phyloP scores from a whole-genome alignment of 2,113 vertebrate genomes.

The Macquaria australasica region DNA sequence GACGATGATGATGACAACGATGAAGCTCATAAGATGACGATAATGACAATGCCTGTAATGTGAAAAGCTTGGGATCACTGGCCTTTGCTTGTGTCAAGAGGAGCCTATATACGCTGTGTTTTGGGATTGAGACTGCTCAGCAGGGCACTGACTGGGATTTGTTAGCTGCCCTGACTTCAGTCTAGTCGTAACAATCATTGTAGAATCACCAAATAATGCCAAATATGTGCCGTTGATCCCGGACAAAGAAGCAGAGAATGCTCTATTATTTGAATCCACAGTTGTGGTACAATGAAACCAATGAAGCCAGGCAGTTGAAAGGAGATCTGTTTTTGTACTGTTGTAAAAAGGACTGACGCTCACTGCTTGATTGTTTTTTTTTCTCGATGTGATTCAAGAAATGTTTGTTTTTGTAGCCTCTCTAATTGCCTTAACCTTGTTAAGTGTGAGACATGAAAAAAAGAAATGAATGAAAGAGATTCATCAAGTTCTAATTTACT shows the following conservation, averaged over 20 bases:
- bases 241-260: constrained; percentile 26
- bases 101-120: constrained; percentile 18
- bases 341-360: constrained; percentile 45
- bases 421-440: constrained; percentile 18
- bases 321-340: constrained; percentile 29
- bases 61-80: constrained; percentile 70
- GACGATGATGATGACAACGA: constrained; percentile 27
- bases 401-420: constrained; percentile 16
- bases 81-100: constrained; percentile 48
- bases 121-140: constrained; percentile 45
- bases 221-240: constrained; percentile 32
- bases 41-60: constrained; percentile 75
- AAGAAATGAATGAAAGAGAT: constrained; percentile 1
- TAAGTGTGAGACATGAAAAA: neutral
- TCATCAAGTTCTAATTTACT: neutral
- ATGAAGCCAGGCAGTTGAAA: constrained; percentile 41
- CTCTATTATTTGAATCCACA: constrained; percentile 16
- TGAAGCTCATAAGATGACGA: constrained; percentile 41
- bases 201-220: constrained; percentile 38
- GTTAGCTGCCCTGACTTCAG: constrained; percentile 33
- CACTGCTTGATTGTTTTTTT: constrained; percentile 26
- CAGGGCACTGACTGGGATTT: constrained; percentile 18
- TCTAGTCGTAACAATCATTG: constrained; percentile 41
- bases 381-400: constrained; percentile 30
- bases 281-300: constrained; percentile 33